Percentiles rank a stretch among this genome's conserved stretches.
phyloP scores from a whole-genome alignment of 2,888 invertebrate genomes.

The Netelia melanura region DNA sequence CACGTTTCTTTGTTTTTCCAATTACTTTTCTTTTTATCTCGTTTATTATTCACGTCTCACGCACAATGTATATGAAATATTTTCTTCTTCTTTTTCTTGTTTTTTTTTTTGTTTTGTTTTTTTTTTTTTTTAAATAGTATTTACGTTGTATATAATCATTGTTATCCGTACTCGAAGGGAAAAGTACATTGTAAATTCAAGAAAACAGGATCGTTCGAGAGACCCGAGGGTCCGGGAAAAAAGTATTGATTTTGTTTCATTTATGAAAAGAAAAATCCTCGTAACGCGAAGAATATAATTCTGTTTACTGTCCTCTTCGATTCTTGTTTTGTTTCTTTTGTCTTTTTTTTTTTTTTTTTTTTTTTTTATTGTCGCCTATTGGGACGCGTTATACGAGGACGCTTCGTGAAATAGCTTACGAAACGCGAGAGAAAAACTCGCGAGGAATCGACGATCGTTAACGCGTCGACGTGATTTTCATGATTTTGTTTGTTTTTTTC shows the following conservation, averaged over 20 bases:
- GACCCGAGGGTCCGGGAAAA: constrained; percentile 25
- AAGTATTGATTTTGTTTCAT: not conserved
- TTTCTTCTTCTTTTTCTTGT: constrained; percentile 22
- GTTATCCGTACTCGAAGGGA: constrained; percentile 46
- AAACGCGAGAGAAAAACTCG: not conserved
- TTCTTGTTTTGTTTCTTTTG: not conserved
- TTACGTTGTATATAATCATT: constrained; percentile 68
- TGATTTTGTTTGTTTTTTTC: no score
- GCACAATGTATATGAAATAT: constrained; percentile 57
- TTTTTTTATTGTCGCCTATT: not conserved
- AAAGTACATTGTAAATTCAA: constrained; percentile 44
- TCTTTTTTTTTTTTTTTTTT: not conserved
- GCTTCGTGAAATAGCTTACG: no score
- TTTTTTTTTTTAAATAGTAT: constrained; percentile 24
- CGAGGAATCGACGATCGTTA: not conserved
- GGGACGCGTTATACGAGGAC: no score
- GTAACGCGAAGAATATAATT: no score
- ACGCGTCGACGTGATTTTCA: not conserved
- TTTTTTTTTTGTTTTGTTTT: constrained; percentile 14
- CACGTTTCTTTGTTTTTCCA: constrained; percentile 27
- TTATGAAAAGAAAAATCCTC: not conserved
- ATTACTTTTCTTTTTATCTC: not conserved
- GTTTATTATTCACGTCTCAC: constrained; percentile 49
- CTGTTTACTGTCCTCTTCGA: no score
- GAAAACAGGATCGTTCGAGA: constrained; percentile 21